These are phyloP conservation scores for Kuschelorhynchus macadamiae DNA, from an alignment of 2,888 invertebrate genomes.

Conservation along the genomic window DNA sequence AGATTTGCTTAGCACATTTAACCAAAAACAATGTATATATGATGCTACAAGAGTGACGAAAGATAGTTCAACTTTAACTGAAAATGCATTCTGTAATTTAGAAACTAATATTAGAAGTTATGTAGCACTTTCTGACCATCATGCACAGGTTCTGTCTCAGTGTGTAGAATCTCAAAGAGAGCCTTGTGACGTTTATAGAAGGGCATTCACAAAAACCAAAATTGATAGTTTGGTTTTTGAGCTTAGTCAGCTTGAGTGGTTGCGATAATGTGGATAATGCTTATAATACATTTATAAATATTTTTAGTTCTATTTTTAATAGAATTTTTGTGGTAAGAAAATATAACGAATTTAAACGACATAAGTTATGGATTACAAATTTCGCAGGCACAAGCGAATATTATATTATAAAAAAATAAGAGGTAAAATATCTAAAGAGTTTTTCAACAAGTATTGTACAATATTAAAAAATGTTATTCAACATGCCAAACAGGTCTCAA, in stretches of 20 bases:
- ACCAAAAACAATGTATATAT: not conserved
- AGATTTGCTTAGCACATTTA: slow-evolving; percentile 1
- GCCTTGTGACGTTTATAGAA: not conserved
- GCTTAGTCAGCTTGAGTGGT: no score
- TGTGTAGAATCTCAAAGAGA: not conserved
- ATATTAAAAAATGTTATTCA: not conserved
- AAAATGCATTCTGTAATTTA: slow-evolving; percentile 1
- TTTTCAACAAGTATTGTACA: not conserved
- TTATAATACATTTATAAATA: not conserved
- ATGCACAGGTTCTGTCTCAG: slow-evolving; percentile 5
- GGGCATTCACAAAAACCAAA: no score
- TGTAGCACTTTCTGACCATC: slow-evolving; percentile 7
- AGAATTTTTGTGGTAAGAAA: not conserved
- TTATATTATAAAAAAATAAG: not conserved
- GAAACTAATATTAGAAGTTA: not conserved
- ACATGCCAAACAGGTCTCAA: not conserved
- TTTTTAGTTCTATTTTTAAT: no score
- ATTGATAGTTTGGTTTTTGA: no score
- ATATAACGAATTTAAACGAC: no score
- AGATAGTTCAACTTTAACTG: slow-evolving; percentile 1
- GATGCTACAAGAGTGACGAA: slow-evolving; percentile 4
- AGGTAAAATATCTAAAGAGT: not conserved
- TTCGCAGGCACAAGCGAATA: no score
- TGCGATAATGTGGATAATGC: not conserved
- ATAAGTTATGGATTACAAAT: no score